phyloP scores from a whole-genome alignment of 2,888 invertebrate species.

The Neuroscelio doddi region DNA sequence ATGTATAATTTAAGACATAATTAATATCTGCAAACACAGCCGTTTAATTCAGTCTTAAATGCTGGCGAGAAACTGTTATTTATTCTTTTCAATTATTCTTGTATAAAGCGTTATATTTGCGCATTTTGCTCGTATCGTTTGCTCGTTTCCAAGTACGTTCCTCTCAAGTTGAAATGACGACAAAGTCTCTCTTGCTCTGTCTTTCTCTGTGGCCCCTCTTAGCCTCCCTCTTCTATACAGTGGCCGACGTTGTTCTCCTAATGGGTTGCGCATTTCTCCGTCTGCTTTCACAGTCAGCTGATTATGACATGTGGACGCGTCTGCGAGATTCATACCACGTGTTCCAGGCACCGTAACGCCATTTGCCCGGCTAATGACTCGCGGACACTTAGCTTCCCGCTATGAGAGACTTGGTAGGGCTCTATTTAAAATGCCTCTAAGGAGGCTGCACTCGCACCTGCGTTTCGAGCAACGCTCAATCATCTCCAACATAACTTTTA shows the following conservation, averaged over 20 bases:
- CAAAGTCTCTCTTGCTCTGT: constrained; percentile 35
- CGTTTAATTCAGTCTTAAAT: no score
- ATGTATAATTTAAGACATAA: no score
- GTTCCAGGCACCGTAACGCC: constrained; percentile 68
- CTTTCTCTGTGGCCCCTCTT: constrained; percentile 27
- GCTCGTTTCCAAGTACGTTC: constrained; percentile 36
- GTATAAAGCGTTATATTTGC: constrained; percentile 33
- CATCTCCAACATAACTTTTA: constrained; percentile 26
- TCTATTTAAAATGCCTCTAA: constrained; percentile 43
- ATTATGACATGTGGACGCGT: constrained; percentile 69
- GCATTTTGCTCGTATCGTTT: constrained; percentile 17
- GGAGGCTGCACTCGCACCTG: constrained; percentile 36
- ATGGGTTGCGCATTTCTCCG: constrained; percentile 68
- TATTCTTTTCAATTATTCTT: background rate
- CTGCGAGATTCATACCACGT: constrained; percentile 62
- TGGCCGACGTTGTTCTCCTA: constrained; percentile 67
- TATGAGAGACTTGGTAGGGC: constrained; percentile 31
- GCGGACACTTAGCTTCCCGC: constrained; percentile 61
- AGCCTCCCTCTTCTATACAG: constrained; percentile 42
- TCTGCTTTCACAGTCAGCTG: constrained; percentile 70
- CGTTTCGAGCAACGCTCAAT: constrained; percentile 33
- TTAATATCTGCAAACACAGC: no score
- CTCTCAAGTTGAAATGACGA: constrained; percentile 34
- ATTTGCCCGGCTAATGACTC: constrained; percentile 69
- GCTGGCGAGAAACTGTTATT: no score